Evolutionary conservation across 2,797 vertebrate genomes (phyloP), one percentile per base, ranked within the genome.

Genomic region (Zonotrichia albicollis): DNA sequence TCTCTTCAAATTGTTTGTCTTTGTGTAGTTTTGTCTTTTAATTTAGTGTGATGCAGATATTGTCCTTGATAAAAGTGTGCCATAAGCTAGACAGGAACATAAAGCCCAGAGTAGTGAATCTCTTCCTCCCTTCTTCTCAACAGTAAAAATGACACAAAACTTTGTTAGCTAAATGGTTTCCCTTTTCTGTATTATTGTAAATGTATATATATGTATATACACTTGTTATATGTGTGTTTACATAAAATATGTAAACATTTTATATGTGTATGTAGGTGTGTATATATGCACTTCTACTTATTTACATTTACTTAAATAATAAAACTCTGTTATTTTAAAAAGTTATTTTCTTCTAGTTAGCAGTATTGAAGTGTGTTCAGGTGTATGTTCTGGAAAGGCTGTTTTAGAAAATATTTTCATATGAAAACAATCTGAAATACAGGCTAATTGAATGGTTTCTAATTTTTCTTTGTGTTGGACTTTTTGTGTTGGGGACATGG

Each of bases 181-280:
- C 10, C 2, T 78, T 66, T 74, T 57, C 34, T 87, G 13, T 42
- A 34, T 34, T 78, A 66, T 8, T 91, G 30, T 18, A 74, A 71
- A 21, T n/a, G 3, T 42, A 16, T 42, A 42, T 42, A 42, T 42
- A 16, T 27, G 4, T 53, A 4, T 62, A 16, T 16, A 19, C 5
- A 26, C 43, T 57, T 84, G 11, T 45, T 48, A 5, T 70, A 23
- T 53, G 7, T 10, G 40, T 40, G 26, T 61, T 40, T 61, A 19
- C 5, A 11, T 40, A 42, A 30, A 61, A 61, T 5, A 4, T 19
- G 10, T 43, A 17, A 23, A 8, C 58, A 12, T 58, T 23, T 53
- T 34, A 36, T 55, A 6, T 64, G 2, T 54, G 9, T 50, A 2
- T 29, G 6, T 48, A 26, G 17, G 1, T 48, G 1, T 45, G 2